Percentiles rank a stretch among this genome's conserved stretches.
Evolutionary conservation across 2,797 vertebrate genomes (phyloP).

Genomic region (Tinamus major): DNA sequence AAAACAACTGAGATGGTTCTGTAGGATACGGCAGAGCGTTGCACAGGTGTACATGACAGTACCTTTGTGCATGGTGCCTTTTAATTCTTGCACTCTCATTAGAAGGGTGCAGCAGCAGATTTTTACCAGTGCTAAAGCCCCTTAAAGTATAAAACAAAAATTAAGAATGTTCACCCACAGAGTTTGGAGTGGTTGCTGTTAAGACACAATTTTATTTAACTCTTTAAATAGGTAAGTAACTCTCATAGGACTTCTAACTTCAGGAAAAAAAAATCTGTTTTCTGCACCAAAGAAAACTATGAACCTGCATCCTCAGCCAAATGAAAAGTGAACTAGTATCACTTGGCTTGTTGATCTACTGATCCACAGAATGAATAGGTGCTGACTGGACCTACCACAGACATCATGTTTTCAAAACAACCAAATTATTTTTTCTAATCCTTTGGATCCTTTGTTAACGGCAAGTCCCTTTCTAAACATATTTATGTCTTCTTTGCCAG

Average conservation of each 20-base stretch:
- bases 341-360: not conserved
- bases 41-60: not conserved
- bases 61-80: not conserved
- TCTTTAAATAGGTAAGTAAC: not conserved
- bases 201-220: conserved; percentile 36
- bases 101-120: conserved; percentile 22
- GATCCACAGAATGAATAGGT: not conserved
- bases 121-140: conserved; percentile 41
- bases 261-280: not conserved
- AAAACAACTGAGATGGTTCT: not conserved
- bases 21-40: not conserved
- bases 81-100: not conserved
- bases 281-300: not conserved
- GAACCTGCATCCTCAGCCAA: not conserved
- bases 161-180: conserved; percentile 28
- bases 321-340: not conserved
- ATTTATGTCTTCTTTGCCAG: conserved; percentile 66
- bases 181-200: not conserved
- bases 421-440: not conserved
- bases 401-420: conserved; percentile 40
- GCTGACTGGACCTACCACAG: conserved; percentile 35
- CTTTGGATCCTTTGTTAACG: conserved; percentile 37
- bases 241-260: not conserved
- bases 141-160: conserved; percentile 19
- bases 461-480: conserved; percentile 48